phyloP scores from a whole-genome alignment of 1,140 invertebrate species.

The Cataglyphis hispanica region DNA sequence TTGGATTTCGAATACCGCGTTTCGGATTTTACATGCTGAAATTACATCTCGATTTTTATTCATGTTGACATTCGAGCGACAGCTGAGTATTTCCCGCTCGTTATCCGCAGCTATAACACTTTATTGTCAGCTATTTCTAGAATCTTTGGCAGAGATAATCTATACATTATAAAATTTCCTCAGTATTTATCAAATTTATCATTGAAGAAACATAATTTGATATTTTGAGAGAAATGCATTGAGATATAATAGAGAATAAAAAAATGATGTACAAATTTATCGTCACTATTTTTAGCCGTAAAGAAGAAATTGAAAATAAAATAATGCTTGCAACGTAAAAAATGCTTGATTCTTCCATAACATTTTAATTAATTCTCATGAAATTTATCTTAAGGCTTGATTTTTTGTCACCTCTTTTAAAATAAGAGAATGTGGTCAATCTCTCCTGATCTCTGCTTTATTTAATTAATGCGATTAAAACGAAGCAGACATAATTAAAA shows the following conservation, averaged over 20 bases:
- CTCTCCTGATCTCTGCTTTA: not conserved
- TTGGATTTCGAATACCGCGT: not conserved
- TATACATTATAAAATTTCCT: slow-evolving; percentile 29
- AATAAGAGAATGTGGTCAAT: not conserved
- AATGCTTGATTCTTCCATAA: not conserved
- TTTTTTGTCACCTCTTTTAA: not conserved
- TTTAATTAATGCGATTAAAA: not conserved
- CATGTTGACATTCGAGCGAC: not conserved
- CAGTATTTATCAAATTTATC: slow-evolving; percentile 28
- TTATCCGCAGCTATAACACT: not conserved
- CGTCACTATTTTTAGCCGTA: not conserved
- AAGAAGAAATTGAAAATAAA: not conserved
- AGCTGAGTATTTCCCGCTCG: not conserved
- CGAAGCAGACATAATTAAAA: not conserved
- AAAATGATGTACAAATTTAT: slow-evolving; percentile 1
- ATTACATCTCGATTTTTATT: slow-evolving; percentile 34
- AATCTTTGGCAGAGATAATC: slow-evolving; percentile 10
- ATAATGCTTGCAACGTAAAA: not conserved
- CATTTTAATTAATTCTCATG: not conserved
- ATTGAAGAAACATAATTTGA: slow-evolving; percentile 34
- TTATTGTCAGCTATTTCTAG: not conserved
- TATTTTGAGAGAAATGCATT: not conserved
- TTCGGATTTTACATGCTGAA: not conserved
- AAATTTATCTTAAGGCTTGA: not conserved
- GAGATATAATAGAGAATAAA: not conserved